phyloP scores from a whole-genome alignment of 2,113 vertebrate species.

The Nipponia nippon region DNA sequence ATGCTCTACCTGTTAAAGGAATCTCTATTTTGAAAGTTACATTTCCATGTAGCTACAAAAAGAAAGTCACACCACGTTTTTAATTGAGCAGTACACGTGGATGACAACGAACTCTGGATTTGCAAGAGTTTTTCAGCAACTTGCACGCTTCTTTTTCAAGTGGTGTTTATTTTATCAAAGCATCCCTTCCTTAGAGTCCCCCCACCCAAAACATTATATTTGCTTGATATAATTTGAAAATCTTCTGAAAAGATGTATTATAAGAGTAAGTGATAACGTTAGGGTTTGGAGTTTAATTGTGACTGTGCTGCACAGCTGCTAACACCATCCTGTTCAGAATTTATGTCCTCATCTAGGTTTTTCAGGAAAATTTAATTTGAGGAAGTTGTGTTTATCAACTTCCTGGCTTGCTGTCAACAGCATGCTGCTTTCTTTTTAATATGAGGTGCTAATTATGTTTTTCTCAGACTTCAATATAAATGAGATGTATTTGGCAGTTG shows the following conservation, averaged over 20 bases:
- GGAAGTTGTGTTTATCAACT: conserved; percentile 56
- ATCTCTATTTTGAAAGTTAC: neutral
- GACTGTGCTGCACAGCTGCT: conserved; percentile 14
- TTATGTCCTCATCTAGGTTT: neutral
- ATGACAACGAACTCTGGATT: neutral
- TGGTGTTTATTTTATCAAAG: neutral
- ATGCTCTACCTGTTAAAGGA: neutral
- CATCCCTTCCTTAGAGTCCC: neutral
- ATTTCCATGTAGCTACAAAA: neutral
- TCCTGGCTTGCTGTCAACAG: conserved; percentile 41
- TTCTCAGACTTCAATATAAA: conserved; percentile 37
- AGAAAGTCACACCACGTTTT: neutral
- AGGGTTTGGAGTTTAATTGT: neutral
- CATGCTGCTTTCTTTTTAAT: conserved; percentile 11
- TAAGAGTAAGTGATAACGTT: neutral
- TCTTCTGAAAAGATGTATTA: neutral
- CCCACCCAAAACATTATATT: neutral
- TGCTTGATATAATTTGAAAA: conserved; percentile 6
- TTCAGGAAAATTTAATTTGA: conserved; percentile 57
- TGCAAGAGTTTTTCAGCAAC: neutral
- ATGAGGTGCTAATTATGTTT: conserved; percentile 62
- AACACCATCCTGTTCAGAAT: conserved; percentile 22
- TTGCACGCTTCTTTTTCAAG: neutral
- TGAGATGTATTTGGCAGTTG: conserved; percentile 49
- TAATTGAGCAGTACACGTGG: neutral